Base-by-base conservation (phyloP, 1,140 invertebrate species). In the Heliconius hewitsoni region DNA sequence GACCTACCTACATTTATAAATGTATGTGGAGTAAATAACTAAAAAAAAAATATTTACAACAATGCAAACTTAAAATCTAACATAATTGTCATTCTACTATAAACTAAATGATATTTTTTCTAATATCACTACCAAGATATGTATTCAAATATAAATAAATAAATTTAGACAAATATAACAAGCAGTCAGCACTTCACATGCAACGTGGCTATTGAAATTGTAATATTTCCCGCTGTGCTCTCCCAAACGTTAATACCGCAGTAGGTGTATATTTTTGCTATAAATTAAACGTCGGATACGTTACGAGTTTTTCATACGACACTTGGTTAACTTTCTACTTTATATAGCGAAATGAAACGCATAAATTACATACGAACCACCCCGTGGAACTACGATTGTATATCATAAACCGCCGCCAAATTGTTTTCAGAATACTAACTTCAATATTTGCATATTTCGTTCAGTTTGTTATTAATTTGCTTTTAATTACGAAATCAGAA, bases 261-360 rank as follows among this genome's bases (percentile, higher is more conserved):
- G 52, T n/a, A 71, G 77, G 76, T 81, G 85, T 87, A 87, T 86
- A 91, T 91, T 91, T 89, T 89, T 84, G 82, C 86, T 84, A 93
- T 93, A 93, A 93, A 91, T 92, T 91, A 87, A 88, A 82, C 73
- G 82, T 79, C 80, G 86, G 81, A 89, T 86, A 87, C 78, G 83
- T 87, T 89, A 88, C 83, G 89, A 87, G 85, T 91, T 92, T 92
- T 92, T 89, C 86, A 88, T 89, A 87, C 84, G 84, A 82, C 87
- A 89, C 83, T 88, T 84, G 86, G 90, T 90, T 90, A 86, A 88
- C 80, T 89, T 84, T 84, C 80, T 84, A 91, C 88, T 91, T 90
- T 91, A 89, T 88, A 86, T 86, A 82, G 87, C 86, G 84, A 91
- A 92, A 93, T 93, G 90, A 92, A 92, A 92, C 85, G 76, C 91